These are phyloP conservation scores for Patagioenas fasciata DNA, from an alignment of 2,113 vertebrate species.

Conservation along the genomic window DNA sequence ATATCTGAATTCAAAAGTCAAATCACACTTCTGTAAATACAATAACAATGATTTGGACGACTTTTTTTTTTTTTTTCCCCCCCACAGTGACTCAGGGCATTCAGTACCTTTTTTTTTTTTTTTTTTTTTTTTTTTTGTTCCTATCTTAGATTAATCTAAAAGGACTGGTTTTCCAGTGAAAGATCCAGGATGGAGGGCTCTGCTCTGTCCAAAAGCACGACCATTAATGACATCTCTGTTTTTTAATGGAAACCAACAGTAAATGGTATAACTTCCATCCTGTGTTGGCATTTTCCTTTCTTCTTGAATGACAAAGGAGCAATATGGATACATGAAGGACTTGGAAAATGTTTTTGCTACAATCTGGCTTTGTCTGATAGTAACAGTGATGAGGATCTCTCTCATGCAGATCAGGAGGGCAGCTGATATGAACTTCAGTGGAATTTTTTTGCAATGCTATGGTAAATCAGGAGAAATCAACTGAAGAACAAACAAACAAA, in stretches of 20 bases:
- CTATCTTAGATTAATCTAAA: neutral
- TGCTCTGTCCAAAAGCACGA: neutral
- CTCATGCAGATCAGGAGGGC: neutral
- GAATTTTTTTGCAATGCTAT: neutral
- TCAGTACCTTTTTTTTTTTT: neutral
- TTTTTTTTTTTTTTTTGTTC: neutral
- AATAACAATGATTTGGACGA: neutral
- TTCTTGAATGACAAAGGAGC: neutral
- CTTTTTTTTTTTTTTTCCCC: neutral
- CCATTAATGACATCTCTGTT: neutral
- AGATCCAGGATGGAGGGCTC: neutral
- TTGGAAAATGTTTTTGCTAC: neutral
- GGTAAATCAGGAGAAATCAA: neutral
- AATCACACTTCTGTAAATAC: neutral
- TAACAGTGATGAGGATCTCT: neutral
- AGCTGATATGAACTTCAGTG: neutral
- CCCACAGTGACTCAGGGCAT: neutral
- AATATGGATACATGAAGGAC: neutral
- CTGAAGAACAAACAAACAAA: neutral
- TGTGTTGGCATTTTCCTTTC: neutral
- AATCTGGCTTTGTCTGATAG: neutral
- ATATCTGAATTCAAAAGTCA: conserved; percentile 76
- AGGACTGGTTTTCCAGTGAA: neutral
- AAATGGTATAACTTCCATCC: neutral
- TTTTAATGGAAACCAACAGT: neutral